These are phyloP conservation scores for Toxotes chatareus DNA, from an alignment of 2,113 vertebrate species.

Conservation along the genomic window DNA sequence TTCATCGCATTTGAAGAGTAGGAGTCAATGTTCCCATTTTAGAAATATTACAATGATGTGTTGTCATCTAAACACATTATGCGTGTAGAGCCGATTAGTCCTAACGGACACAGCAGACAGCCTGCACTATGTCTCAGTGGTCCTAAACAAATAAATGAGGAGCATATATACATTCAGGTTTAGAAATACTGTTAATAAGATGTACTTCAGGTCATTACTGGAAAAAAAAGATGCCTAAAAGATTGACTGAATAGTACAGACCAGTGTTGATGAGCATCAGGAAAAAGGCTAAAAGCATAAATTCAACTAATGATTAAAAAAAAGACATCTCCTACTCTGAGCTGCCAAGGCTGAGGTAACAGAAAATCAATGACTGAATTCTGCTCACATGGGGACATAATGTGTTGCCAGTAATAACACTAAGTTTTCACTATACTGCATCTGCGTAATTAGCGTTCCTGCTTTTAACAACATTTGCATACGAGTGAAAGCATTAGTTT, in stretches of 20 bases:
- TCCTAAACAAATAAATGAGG: not conserved
- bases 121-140: not conserved
- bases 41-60: not conserved
- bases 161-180: not conserved
- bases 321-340: not conserved
- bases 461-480: not conserved
- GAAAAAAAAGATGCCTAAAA: conserved; percentile 18
- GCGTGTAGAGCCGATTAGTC: not conserved
- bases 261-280: not conserved
- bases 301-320: not conserved
- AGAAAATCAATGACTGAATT: not conserved
- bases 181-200: not conserved
- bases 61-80: not conserved
- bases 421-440: not conserved
- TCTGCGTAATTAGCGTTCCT: conserved; percentile 1
- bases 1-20: not conserved
- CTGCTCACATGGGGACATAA: not conserved
- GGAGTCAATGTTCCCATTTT: not conserved
- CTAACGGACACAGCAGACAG: not conserved
- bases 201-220: not conserved
- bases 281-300: not conserved
- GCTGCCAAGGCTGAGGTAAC: not conserved
- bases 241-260: not conserved
- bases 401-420: not conserved
- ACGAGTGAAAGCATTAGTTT: not conserved